Evolutionary conservation across 1,140 invertebrate species (phyloP).

Genomic region (Habropoda laboriosa): DNA sequence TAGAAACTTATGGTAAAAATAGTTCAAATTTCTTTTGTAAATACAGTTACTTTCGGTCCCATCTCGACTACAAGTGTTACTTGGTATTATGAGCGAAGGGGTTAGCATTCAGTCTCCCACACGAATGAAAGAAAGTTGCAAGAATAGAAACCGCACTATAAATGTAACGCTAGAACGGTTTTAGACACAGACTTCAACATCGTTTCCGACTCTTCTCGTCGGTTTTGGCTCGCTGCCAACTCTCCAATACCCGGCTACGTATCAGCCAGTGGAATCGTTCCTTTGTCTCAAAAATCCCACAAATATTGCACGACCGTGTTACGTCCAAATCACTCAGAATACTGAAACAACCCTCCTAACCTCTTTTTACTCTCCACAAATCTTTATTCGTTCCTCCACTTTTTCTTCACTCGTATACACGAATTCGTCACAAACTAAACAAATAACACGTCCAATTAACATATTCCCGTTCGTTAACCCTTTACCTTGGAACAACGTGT

Average conservation of each 20-base stretch:
- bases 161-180: not conserved
- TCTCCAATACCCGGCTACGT: not conserved
- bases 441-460: too few species aligned
- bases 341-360: not conserved
- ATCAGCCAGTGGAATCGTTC: not conserved
- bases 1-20: too few species aligned
- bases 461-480: too few species aligned
- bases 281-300: not conserved
- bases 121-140: not conserved
- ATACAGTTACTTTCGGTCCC: too few species aligned
- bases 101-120: not conserved
- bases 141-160: not conserved
- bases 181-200: not conserved
- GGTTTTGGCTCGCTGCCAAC: slow-evolving; percentile 1
- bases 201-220: not conserved
- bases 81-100: not conserved
- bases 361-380: too few species aligned
- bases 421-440: too few species aligned
- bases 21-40: too few species aligned
- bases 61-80: too few species aligned
- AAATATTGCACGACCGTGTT: not conserved
- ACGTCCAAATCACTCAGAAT: not conserved
- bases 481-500: too few species aligned
- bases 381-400: too few species aligned
- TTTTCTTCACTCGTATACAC: too few species aligned